A percentile compares a stretch with the other conserved stretches of the same genome.
Evolutionary conservation across 2,113 vertebrate species (phyloP).

Genomic region (Chaetodon trifascialis): DNA sequence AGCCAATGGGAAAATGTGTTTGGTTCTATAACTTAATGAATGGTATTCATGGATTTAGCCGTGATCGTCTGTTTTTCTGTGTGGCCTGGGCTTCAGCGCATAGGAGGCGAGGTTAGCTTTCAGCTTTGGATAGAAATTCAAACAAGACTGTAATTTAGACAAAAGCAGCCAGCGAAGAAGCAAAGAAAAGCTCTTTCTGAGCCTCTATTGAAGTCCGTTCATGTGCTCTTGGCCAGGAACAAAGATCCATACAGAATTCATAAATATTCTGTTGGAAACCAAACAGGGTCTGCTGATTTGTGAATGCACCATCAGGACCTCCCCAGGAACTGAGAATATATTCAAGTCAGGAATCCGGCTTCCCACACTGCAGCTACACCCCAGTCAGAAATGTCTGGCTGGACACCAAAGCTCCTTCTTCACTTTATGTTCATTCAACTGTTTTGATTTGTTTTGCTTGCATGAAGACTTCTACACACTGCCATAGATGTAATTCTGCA

Average conservation of each 20-base stretch:
- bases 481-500: background rate
- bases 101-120: background rate
- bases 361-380: too few relatives aligned
- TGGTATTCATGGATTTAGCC: background rate
- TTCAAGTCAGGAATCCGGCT: too few relatives aligned
- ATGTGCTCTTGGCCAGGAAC: background rate
- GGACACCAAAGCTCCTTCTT: background rate
- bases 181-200: too few relatives aligned
- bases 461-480: background rate
- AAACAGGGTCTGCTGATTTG: background rate
- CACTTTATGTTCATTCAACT: background rate
- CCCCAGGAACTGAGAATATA: background rate
- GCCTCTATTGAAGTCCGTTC: background rate
- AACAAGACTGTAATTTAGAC: background rate
- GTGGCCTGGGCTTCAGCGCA: background rate
- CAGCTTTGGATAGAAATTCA: background rate
- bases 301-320: background rate
- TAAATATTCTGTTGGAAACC: background rate
- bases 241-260: background rate
- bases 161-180: background rate
- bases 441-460: background rate
- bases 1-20: slow-evolving; percentile 14
- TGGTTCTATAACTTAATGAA: background rate
- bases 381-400: background rate
- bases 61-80: background rate